phyloP scores from a whole-genome alignment of 1,140 invertebrate genomes.

The Drosophila miranda region DNA sequence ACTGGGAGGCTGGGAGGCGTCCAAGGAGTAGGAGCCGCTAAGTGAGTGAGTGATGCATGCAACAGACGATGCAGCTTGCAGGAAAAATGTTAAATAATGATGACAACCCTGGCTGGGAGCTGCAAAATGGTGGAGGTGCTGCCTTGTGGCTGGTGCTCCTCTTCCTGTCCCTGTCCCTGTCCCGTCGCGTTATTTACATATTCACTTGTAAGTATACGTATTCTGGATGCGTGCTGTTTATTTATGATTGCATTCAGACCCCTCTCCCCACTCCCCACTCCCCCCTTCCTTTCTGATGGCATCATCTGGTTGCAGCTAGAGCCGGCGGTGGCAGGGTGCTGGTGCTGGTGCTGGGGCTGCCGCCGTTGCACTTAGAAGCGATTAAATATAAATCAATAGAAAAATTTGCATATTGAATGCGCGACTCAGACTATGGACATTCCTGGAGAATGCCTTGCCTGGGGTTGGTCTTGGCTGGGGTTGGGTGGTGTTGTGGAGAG shows the following conservation, averaged over 20 bases:
- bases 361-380: slow-evolving; percentile 68
- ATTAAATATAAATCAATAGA: slow-evolving; percentile 81
- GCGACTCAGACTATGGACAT: slow-evolving; percentile 1
- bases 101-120: slow-evolving; percentile 39
- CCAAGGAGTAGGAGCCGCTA: slow-evolving; percentile 29
- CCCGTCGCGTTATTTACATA: slow-evolving; percentile 55
- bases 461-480: background rate
- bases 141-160: background rate
- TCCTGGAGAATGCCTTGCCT: background rate
- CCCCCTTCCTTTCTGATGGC: slow-evolving; percentile 35
- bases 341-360: slow-evolving; percentile 1
- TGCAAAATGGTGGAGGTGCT: slow-evolving; percentile 5
- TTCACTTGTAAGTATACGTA: slow-evolving; percentile 19
- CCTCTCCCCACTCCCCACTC: background rate
- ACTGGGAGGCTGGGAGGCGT: background rate
- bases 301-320: slow-evolving; percentile 43
- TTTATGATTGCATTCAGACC: slow-evolving; percentile 64
- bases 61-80: slow-evolving; percentile 73
- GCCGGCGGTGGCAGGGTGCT: background rate
- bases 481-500: too few species aligned
- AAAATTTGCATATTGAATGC: slow-evolving; percentile 74
- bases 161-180: background rate
- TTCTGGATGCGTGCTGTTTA: slow-evolving; percentile 75
- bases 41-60: slow-evolving; percentile 79
- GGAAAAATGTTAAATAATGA: slow-evolving; percentile 78